phyloP scores from a whole-genome alignment of 2,797 vertebrate species.

The Anas capensis region DNA sequence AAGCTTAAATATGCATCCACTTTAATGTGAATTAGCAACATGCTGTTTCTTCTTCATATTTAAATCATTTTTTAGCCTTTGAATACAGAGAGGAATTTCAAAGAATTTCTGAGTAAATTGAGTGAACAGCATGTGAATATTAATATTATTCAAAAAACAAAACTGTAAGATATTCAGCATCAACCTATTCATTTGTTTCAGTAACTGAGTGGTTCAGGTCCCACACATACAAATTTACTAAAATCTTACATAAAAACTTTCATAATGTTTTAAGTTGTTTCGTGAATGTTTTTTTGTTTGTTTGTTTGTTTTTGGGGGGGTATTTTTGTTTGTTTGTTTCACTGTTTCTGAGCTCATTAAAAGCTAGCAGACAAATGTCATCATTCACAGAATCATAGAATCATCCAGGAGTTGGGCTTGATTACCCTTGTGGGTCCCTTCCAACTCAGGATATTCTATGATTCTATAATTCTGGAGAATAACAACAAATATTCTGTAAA shows the following conservation, averaged over 20 bases:
- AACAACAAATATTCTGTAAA: neutral
- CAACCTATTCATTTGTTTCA: neutral
- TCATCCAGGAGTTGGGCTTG: too few relatives aligned
- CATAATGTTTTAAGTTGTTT: neutral
- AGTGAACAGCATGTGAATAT: neutral
- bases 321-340: neutral
- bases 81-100: neutral
- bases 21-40: neutral
- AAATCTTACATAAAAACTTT: neutral
- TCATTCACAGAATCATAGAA: neutral
- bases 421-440: too few relatives aligned
- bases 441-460: too few relatives aligned
- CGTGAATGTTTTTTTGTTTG: neutral
- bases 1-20: neutral
- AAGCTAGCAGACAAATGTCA: neutral
- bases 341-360: neutral
- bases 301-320: neutral
- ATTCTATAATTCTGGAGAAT: neutral
- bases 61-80: neutral
- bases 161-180: neutral
- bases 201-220: neutral
- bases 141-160: neutral
- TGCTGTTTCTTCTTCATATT: slow-evolving; percentile 19
- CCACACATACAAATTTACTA: neutral
- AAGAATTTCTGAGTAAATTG: neutral